Percentiles rank a stretch among this genome's conserved stretches.
phyloP scores from a whole-genome alignment of 2,888 invertebrate genomes.

The Sisyra nigra region DNA sequence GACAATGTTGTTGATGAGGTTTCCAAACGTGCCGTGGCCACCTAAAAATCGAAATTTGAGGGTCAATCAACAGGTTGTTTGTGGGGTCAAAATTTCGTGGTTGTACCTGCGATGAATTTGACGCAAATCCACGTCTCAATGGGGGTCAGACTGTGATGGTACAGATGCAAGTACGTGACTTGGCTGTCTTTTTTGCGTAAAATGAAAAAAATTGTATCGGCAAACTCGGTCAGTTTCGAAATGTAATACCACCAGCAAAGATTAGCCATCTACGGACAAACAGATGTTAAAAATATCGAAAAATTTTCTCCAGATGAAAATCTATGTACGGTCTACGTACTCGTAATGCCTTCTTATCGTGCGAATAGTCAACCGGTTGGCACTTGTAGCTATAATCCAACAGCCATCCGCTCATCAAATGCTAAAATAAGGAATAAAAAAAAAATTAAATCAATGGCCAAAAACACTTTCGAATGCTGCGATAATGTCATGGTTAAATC shows the following conservation, averaged over 20 bases:
- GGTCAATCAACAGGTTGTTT: no score
- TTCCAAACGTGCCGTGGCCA: slow-evolving; percentile 79
- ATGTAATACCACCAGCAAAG: slow-evolving; percentile 84
- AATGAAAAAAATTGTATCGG: slow-evolving; percentile 77
- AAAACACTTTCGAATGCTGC: no score
- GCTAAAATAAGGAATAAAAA: slow-evolving; percentile 37
- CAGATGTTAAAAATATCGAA: slow-evolving; percentile 3
- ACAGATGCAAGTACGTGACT: slow-evolving; percentile 67
- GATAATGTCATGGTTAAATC: no score
- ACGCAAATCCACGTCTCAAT: slow-evolving; percentile 64
- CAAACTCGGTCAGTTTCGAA: slow-evolving; percentile 75
- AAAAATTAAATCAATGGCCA: not conserved
- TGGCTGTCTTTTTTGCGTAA: slow-evolving; percentile 73
- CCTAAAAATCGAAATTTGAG: slow-evolving; percentile 29
- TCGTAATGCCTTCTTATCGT: slow-evolving; percentile 65
- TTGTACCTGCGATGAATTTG: slow-evolving; percentile 57
- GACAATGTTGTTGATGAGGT: slow-evolving; percentile 70
- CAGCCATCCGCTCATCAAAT: slow-evolving; percentile 84
- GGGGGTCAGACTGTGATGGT: slow-evolving; percentile 68
- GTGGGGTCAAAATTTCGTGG: slow-evolving; percentile 6
- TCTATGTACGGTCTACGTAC: slow-evolving; percentile 36
- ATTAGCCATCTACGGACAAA: slow-evolving; percentile 54
- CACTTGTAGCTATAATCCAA: slow-evolving; percentile 81
- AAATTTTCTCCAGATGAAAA: not conserved
- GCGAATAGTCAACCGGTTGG: slow-evolving; percentile 88